Evolutionary conservation across 2,113 vertebrate genomes (phyloP), one percentile per base, ranked within the genome.

Genomic region (Perognathus longimembris): DNA sequence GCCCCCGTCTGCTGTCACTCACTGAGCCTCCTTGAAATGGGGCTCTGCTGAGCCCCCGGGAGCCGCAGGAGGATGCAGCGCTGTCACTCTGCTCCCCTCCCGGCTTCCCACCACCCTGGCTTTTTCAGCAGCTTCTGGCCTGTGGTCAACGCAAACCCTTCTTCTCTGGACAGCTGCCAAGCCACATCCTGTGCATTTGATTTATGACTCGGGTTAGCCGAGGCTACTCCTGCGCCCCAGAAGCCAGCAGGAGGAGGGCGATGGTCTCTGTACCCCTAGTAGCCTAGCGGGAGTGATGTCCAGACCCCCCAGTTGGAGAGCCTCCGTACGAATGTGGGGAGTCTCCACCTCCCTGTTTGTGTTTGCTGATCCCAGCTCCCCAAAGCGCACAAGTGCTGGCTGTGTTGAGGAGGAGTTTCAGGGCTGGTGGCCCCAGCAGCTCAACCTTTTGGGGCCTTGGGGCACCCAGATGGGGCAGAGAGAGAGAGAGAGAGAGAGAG

Each of bases 111-210:
- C 84, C 79, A 63, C 85, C 45, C 64, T 89, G 91, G 86, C 69
- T 85, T 94, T 95, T 94, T 94, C 90, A 93, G 96, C 92, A 64
- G 83, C 93, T 80, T 94, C 93, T 95, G 95, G 94, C 96, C 95
- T 96, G 88, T 92, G 97, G 94, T 96, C 97, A 96, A 91, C 92
- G 93, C 90, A 94, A 89, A 96, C 92, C 95, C 96, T 92, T 94
- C 95, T 95, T 96, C 90, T 42, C 85, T 32, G 85, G 96, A 94
- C 54, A 57, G 28, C 88, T 95, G 94, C 96, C 96, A 96, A 93
- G 88, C 93, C 94, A 88, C 94, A 96, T 95, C 95, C 93, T 94
- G 93, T 91, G 66, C 77, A 30, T 95, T 96, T 97, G 96, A 97
- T 97, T 96, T 96, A 96, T 97, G 93, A 92, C 93, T 89, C 89